These are phyloP conservation scores for Parnassius orleans DNA, from an alignment of 2,888 invertebrate species.

Conservation along the genomic window DNA sequence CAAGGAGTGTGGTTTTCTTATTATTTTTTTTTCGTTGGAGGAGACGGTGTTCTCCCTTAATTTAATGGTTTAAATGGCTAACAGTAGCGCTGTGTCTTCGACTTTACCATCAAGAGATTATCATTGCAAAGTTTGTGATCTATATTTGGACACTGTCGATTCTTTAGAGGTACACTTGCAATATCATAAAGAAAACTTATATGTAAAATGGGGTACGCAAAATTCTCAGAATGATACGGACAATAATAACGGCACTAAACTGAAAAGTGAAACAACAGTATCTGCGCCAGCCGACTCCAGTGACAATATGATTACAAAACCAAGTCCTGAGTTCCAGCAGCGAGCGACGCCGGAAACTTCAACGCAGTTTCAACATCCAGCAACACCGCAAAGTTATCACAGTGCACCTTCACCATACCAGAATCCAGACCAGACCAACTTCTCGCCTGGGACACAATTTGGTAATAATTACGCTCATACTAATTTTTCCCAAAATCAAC, in stretches of 20 bases:
- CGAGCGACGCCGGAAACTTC: slow-evolving; percentile 81
- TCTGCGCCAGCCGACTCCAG: slow-evolving; percentile 89
- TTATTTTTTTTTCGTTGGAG: slow-evolving; percentile 78
- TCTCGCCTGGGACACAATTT: slow-evolving; percentile 78
- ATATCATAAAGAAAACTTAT: slow-evolving; percentile 89
- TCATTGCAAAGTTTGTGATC: slow-evolving; percentile 88
- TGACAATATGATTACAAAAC: slow-evolving; percentile 83
- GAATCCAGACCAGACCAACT: slow-evolving; percentile 80
- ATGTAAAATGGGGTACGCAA: slow-evolving; percentile 86
- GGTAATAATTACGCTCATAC: slow-evolving; percentile 75
- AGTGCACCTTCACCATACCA: slow-evolving; percentile 85
- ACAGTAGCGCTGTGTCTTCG: slow-evolving; percentile 77
- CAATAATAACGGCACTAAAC: slow-evolving; percentile 84
- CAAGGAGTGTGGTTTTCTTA: slow-evolving; percentile 69
- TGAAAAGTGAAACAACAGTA: slow-evolving; percentile 81
- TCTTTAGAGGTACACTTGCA: slow-evolving; percentile 90
- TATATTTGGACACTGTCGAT: slow-evolving; percentile 87
- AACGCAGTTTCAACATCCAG: slow-evolving; percentile 81
- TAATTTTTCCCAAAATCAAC: slow-evolving; percentile 74
- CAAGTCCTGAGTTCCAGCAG: slow-evolving; percentile 81
- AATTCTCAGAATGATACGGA: slow-evolving; percentile 81
- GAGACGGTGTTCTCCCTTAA: slow-evolving; percentile 72
- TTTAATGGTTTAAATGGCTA: slow-evolving; percentile 79
- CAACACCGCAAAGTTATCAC: slow-evolving; percentile 84
- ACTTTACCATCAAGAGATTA: slow-evolving; percentile 81